Conservation (phyloP, 2,888 invertebrate species). For the Thyatira batis region DNA sequence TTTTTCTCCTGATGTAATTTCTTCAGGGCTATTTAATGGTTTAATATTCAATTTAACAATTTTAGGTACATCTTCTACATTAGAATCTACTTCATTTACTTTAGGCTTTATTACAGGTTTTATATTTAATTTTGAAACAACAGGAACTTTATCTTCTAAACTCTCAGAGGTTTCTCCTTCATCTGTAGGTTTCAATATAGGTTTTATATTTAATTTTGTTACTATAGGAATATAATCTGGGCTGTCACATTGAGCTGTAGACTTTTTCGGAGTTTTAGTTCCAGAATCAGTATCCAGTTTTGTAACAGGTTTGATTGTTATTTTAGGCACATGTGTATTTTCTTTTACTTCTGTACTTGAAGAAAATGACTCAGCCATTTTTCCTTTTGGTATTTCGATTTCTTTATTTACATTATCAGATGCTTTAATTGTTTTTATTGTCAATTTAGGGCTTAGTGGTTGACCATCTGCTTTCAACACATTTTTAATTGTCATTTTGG, state of each 20-base stretch:
- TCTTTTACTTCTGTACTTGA: slow-evolving; percentile 57
- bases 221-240: slow-evolving; percentile 67
- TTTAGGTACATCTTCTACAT: slow-evolving; percentile 76
- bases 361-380: slow-evolving; percentile 53
- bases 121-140: slow-evolving; percentile 80
- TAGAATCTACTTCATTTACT: slow-evolving; percentile 72
- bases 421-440: slow-evolving; percentile 74
- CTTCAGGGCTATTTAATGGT: slow-evolving; percentile 76
- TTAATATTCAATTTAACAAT: slow-evolving; percentile 80
- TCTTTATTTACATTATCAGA: slow-evolving; percentile 53
- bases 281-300: slow-evolving; percentile 52
- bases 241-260: slow-evolving; percentile 45
- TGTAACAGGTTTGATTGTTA: slow-evolving; percentile 80
- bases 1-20: slow-evolving; percentile 66
- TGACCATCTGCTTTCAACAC: slow-evolving; percentile 63
- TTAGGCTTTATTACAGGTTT: slow-evolving; percentile 78
- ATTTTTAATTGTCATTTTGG: slow-evolving; percentile 74
- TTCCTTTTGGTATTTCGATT: slow-evolving; percentile 50
- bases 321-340: slow-evolving; percentile 78
- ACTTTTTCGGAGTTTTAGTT: slow-evolving; percentile 50
- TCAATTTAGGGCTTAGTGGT: slow-evolving; percentile 74
- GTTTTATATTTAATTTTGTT: slow-evolving; percentile 74
- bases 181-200: slow-evolving; percentile 71
- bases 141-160: slow-evolving; percentile 71
- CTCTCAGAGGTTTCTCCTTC: slow-evolving; percentile 53